Percentiles rank a stretch among this genome's conserved stretches.
These are phyloP conservation scores for Zophobas morio DNA, from an alignment of 1,140 invertebrate species.

Conservation along the genomic window DNA sequence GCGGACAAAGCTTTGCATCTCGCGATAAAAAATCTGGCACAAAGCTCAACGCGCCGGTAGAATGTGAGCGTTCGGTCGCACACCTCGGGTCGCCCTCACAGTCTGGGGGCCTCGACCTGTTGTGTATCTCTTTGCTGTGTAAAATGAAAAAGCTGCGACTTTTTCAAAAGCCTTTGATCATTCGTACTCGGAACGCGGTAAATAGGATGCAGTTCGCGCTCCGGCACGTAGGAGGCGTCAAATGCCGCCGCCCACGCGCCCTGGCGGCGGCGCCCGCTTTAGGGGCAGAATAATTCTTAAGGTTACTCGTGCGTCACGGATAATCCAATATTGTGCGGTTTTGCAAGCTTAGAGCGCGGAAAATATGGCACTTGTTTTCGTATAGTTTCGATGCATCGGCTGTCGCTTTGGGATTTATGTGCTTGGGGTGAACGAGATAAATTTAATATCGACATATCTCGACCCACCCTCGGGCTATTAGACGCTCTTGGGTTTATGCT, in stretches of 20 bases:
- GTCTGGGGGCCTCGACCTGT: not conserved
- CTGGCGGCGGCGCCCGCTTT: not conserved
- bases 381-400: not conserved
- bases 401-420: too few species aligned
- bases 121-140: not conserved
- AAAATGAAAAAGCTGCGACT: slow-evolving; percentile 35
- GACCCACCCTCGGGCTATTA: too few species aligned
- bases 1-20: slow-evolving; percentile 30
- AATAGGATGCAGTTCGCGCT: slow-evolving; percentile 34
- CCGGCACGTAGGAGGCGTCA: slow-evolving; percentile 29
- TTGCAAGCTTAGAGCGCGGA: slow-evolving; percentile 31
- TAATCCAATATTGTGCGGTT: slow-evolving; percentile 31
- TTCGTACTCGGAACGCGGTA: slow-evolving; percentile 22
- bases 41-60: slow-evolving; percentile 10
- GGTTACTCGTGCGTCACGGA: slow-evolving; percentile 22
- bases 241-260: slow-evolving; percentile 1
- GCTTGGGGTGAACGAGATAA: too few species aligned
- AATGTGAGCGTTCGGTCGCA: not conserved
- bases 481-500: too few species aligned
- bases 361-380: slow-evolving; percentile 17
- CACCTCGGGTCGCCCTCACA: not conserved
- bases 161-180: slow-evolving; percentile 43
- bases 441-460: too few species aligned
- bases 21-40: slow-evolving; percentile 23
- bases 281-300: slow-evolving; percentile 9